phyloP scores from a whole-genome alignment of 2,113 vertebrate species.

The Pholis gunnellus region DNA sequence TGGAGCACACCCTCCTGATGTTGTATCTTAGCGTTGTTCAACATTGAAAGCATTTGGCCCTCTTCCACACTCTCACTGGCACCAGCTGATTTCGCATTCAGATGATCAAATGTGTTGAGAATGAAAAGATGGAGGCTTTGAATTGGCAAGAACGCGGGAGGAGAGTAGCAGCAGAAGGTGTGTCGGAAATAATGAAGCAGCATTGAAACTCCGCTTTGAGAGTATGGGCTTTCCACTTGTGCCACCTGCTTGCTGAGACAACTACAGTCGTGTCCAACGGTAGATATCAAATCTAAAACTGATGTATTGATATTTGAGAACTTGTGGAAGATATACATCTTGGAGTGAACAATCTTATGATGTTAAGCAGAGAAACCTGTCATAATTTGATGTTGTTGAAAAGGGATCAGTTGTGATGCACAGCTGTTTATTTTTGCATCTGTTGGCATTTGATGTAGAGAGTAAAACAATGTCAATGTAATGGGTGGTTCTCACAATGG shows the following conservation, averaged over 20 bases:
- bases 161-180: constrained; percentile 6
- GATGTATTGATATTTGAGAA: background rate
- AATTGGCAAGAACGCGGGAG: constrained; percentile 1
- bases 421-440: background rate
- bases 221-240: background rate
- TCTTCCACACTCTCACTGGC: background rate
- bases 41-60: background rate
- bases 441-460: background rate
- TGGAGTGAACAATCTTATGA: background rate
- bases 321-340: background rate
- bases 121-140: constrained; percentile 21
- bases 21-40: background rate
- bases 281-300: background rate
- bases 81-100: background rate
- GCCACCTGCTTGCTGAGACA: background rate
- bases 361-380: background rate
- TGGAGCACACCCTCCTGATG: background rate
- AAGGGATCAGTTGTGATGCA: background rate
- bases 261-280: background rate
- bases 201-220: background rate
- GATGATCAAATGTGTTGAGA: constrained; percentile 15
- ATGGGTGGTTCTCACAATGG: background rate
- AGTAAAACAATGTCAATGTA: background rate
- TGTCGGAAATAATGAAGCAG: constrained; percentile 9
- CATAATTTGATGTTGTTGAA: background rate